Conservation (phyloP, 2,888 invertebrate genomes). For the Parasteatoda lunata region DNA sequence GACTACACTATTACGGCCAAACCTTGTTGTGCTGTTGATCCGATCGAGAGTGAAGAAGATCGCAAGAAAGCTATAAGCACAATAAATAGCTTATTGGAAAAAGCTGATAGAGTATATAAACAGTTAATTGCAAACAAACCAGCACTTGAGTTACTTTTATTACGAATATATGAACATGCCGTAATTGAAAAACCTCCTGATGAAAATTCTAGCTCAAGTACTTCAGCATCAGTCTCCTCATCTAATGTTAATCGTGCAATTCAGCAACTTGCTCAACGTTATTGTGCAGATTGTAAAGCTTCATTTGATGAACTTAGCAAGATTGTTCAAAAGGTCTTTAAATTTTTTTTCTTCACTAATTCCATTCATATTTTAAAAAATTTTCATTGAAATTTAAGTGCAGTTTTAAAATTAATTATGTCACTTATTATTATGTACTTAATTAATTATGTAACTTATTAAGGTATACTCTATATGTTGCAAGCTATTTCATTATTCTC, state of each 20-base stretch:
- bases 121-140: slow-evolving; percentile 93
- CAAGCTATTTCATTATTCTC: too few relatives aligned
- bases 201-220: slow-evolving; percentile 74
- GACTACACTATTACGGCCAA: slow-evolving; percentile 94
- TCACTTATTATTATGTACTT: too few relatives aligned
- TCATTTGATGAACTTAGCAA: slow-evolving; percentile 93
- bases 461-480: too few relatives aligned
- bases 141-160: slow-evolving; percentile 86
- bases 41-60: slow-evolving; percentile 97
- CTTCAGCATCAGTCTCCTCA: slow-evolving; percentile 77
- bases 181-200: slow-evolving; percentile 71
- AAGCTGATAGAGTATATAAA: slow-evolving; percentile 94
- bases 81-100: slow-evolving; percentile 92
- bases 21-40: slow-evolving; percentile 96
- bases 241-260: slow-evolving; percentile 91
- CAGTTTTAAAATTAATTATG: too few relatives aligned
- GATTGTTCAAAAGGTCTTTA: slow-evolving; percentile 76
- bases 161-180: slow-evolving; percentile 91
- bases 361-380: neutral
- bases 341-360: neutral
- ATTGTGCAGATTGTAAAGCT: slow-evolving; percentile 94
- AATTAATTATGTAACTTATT: too few relatives aligned
- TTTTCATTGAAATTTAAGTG: neutral
- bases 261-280: slow-evolving; percentile 93
- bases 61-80: slow-evolving; percentile 93